Evolutionary conservation across 2,888 invertebrate species (phyloP), one percentile per base, ranked within the genome.

Genomic region (Drosophila setosimentum): DNA sequence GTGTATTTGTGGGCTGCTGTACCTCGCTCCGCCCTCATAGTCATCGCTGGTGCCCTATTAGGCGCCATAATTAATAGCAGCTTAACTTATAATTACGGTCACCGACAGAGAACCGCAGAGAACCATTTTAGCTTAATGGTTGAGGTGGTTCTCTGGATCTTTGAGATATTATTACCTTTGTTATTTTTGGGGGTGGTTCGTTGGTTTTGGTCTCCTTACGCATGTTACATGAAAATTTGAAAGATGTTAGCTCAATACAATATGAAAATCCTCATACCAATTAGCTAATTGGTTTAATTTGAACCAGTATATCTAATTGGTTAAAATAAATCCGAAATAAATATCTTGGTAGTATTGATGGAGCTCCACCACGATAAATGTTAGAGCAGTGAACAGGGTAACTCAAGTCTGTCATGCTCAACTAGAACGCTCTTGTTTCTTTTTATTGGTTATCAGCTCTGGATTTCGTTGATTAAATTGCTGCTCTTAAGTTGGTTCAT

Each of bases 11-110:
- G 48, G 53, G 29, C 18, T 33, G 35, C 1, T 57, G 55, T 40
- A 29, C 8, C 37, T 32, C 21, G 2, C 24, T 16, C 40, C 29
- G 29, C 42, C 61, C 32, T 63, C 62, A 21, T 35, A 57, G 35
- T 40, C 55, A 49, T 27, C 48, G 33, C n/a, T 13, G 45, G 45
- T 24, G 64, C 68, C 70, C 72, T 73, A 82, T 82, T 85, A 77
- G 86, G 83, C 76, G 76, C 89, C 87, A 88, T 87, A 87, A 87
- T 87, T 91, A 87, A 87, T 91, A 91, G 91, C 90, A 85, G 91
- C 91, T 87, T 87, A 91, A 85, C 91, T 87, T 87, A 91, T 87
- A 91, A 87, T 87, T 87, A 87, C 90, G 90, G 90, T 91, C 87
- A 83, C 86, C 86, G 68, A 83, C 86, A 83, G 68, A 75, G 78